phyloP scores from a whole-genome alignment of 2,113 vertebrate genomes.

The Himantopus leucocephalus region DNA sequence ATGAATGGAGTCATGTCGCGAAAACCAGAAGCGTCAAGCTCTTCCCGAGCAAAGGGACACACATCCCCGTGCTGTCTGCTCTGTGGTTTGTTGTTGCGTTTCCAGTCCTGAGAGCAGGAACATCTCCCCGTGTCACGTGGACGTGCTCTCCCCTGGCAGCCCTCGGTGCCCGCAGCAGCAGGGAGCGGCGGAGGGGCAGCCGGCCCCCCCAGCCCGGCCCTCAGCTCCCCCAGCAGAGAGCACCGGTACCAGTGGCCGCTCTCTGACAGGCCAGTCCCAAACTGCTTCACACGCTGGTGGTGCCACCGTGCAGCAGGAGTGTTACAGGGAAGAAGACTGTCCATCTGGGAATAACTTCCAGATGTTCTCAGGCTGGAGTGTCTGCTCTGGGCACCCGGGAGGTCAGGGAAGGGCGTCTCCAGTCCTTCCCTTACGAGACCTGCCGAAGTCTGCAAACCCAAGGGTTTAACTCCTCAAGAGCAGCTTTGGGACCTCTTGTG shows the following conservation, averaged over 20 bases:
- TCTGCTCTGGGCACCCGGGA: not conserved
- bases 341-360: not conserved
- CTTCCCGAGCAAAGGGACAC: not conserved
- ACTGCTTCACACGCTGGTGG: not conserved
- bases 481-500: not conserved
- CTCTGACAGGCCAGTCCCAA: not conserved
- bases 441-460: not conserved
- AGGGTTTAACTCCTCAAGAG: rapidly evolving
- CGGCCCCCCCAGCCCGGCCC: rapidly evolving
- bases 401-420: no score
- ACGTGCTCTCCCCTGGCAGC: not conserved
- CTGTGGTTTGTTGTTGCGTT: not conserved
- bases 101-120: not conserved
- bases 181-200: not conserved
- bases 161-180: rapidly evolving
- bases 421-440: not conserved
- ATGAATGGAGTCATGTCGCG: not conserved
- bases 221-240: no score
- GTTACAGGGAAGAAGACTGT: not conserved
- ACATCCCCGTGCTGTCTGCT: not conserved
- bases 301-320: rapidly evolving
- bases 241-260: not conserved
- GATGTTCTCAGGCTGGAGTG: not conserved
- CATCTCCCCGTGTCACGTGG: not conserved
- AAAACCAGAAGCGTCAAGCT: not conserved